These are phyloP conservation scores for Saturnia pavonia DNA, from an alignment of 2,888 invertebrate genomes.

Conservation along the genomic window DNA sequence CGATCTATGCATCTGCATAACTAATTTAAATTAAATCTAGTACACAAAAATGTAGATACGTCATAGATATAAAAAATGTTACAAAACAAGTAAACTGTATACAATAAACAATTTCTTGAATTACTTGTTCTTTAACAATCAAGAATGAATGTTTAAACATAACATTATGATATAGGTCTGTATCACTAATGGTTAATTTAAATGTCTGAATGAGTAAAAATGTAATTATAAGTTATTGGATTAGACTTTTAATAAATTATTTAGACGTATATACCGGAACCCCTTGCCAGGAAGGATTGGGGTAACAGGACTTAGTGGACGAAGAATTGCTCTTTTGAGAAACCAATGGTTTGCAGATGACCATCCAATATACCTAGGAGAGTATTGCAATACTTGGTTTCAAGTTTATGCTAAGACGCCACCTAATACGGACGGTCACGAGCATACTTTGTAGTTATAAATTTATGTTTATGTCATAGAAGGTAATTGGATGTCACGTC, in stretches of 20 bases:
- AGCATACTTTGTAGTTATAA: not conserved
- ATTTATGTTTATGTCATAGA: too few relatives aligned
- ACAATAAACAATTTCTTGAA: slow-evolving; percentile 16
- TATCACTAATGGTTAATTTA: not conserved
- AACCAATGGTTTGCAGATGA: too few relatives aligned
- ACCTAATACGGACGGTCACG: not conserved
- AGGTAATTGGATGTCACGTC: too few relatives aligned
- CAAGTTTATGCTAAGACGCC: not conserved
- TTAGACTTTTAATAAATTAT: not conserved
- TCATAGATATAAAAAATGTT: not conserved
- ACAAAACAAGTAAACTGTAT: not conserved
- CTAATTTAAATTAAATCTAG: not conserved
- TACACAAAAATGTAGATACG: not conserved
- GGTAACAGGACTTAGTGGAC: not conserved
- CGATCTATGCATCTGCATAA: not conserved
- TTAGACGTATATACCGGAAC: not conserved
- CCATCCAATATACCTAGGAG: too few relatives aligned
- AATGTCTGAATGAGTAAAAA: too few relatives aligned
- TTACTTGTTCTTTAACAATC: not conserved
- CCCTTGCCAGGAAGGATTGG: not conserved
- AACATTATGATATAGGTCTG: not conserved
- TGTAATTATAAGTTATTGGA: not conserved
- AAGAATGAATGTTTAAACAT: not conserved
- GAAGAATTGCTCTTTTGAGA: too few relatives aligned
- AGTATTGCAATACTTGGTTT: not conserved